phyloP scores from a whole-genome alignment of 2,797 vertebrate species.

The Leptatherina wallacei region DNA sequence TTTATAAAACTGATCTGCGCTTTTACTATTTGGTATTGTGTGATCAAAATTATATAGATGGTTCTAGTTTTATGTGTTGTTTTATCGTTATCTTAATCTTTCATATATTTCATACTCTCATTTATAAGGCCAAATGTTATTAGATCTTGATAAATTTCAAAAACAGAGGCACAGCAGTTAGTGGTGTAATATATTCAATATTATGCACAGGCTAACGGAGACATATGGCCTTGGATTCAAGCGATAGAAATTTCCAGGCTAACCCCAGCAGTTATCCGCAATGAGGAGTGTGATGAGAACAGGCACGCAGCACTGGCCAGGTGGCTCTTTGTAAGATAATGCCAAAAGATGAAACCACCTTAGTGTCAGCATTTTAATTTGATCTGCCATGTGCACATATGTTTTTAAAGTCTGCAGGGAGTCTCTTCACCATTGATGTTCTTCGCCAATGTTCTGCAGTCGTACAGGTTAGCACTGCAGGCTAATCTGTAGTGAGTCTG shows the following conservation, averaged over 20 bases:
- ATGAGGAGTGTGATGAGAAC: conserved; percentile 68
- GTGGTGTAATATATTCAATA: conserved; percentile 54
- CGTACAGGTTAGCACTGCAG: conserved; percentile 79
- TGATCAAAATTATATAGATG: not conserved
- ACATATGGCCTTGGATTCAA: conserved; percentile 70
- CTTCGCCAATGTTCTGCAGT: conserved; percentile 70
- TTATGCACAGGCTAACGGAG: conserved; percentile 71
- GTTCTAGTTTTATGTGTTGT: not conserved
- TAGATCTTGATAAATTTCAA: conserved; percentile 26
- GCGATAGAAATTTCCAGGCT: conserved; percentile 55
- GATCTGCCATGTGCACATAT: conserved; percentile 81
- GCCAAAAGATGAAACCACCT: conserved; percentile 81
- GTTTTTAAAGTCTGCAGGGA: conserved; percentile 80
- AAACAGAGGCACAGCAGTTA: conserved; percentile 31
- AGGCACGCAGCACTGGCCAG: conserved; percentile 69
- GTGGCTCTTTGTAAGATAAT: conserved; percentile 75
- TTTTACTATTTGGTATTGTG: not conserved
- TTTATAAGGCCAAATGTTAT: conserved; percentile 12
- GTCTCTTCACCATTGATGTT: conserved; percentile 73
- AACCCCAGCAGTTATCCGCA: conserved; percentile 75
- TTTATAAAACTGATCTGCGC: not conserved
- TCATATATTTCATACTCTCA: not conserved
- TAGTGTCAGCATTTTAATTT: conserved; percentile 82
- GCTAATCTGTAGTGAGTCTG: conserved; percentile 80
- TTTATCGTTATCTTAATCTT: not conserved